Conservation (phyloP, 92 coral and sea anemone genomes). For the Siderastrea siderea region DNA sequence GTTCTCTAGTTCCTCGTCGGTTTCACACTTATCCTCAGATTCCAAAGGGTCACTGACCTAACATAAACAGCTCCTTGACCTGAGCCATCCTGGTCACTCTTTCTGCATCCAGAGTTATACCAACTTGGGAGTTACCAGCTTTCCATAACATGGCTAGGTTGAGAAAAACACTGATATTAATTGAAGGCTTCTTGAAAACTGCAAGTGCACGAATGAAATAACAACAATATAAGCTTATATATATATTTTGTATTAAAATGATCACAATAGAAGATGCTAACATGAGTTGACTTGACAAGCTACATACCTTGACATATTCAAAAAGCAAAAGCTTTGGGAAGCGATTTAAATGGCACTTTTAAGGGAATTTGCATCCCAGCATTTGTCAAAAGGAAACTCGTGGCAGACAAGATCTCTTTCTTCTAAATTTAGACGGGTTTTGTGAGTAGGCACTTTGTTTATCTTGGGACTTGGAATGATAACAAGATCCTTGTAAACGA, state of each 20-base stretch:
- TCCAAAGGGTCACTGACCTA: constrained; percentile 11
- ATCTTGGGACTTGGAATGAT: constrained; percentile 19
- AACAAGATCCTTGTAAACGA: too few relatives aligned
- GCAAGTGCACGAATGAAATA: too few relatives aligned
- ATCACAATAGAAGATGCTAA: too few relatives aligned
- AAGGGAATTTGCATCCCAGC: constrained; percentile 49
- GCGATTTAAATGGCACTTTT: constrained; percentile 37
- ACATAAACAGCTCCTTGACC: constrained; percentile 32
- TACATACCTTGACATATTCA: constrained; percentile 25
- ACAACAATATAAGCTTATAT: too few relatives aligned
- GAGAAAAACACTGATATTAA: not conserved
- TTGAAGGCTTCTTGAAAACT: not conserved
- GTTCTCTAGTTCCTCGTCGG: constrained; percentile 25
- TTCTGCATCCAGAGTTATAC: constrained; percentile 15
- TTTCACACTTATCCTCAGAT: constrained; percentile 31
- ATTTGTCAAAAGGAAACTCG: too few relatives aligned
- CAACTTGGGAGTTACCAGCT: constrained; percentile 19
- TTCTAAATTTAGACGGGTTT: constrained; percentile 12
- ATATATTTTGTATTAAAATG: too few relatives aligned
- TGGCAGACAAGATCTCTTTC: too few relatives aligned
- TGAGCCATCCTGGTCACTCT: constrained; percentile 33
- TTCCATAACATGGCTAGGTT: constrained; percentile 41
- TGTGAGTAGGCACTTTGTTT: constrained; percentile 47
- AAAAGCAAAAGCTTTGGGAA: constrained; percentile 46
- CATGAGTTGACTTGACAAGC: not conserved